These are phyloP conservation scores for Meloidogyne exigua DNA, from an alignment of 1,140 invertebrate genomes.

Conservation along the genomic window DNA sequence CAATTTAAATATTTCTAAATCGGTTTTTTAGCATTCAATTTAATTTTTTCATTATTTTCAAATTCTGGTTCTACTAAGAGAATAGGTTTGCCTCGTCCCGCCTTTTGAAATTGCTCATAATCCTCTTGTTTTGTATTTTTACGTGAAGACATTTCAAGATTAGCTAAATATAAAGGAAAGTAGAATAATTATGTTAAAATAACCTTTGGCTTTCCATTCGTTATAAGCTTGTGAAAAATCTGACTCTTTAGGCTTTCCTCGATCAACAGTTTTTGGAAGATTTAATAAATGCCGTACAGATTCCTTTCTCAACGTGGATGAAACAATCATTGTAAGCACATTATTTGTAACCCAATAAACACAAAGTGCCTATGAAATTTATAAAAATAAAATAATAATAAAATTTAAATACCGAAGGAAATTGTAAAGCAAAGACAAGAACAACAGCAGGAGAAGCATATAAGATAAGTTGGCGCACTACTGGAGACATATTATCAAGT, in stretches of 20 bases:
- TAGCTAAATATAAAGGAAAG: background rate
- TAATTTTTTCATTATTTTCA: constrained; percentile 5
- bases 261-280: background rate
- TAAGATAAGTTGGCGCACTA: constrained; percentile 46
- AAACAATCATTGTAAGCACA: constrained; percentile 81
- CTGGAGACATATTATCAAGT: constrained; percentile 39
- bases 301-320: constrained; percentile 57
- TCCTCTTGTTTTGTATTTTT: background rate
- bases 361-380: constrained; percentile 74
- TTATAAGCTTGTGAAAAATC: background rate
- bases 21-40: background rate
- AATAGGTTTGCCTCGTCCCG: background rate
- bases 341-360: constrained; percentile 88
- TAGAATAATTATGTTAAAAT: background rate
- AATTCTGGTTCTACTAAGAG: background rate
- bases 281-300: background rate
- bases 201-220: background rate
- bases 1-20: background rate
- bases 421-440: constrained; percentile 81
- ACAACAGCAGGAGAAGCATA: constrained; percentile 75
- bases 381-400: constrained; percentile 17
- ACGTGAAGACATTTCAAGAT: background rate
- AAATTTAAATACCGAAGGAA: constrained; percentile 74
- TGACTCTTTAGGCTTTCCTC: background rate
- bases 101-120: background rate